Evolutionary conservation across 2,113 vertebrate species (phyloP), one percentile per base, ranked within the genome.

Genomic region (Actenoides lindsayi): DNA sequence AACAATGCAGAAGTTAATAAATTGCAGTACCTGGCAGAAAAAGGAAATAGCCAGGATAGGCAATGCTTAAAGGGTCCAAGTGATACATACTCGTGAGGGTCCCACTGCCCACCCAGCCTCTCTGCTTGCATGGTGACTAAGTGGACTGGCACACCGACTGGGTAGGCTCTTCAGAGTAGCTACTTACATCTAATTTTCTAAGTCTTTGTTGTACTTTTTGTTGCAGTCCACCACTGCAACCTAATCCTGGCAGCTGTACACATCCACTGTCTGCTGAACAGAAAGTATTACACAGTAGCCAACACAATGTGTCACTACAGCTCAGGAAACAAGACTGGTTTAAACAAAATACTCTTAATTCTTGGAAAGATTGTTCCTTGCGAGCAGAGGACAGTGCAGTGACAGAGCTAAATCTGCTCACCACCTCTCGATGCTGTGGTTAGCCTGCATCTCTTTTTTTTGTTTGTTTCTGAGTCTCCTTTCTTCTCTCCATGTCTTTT

Each of bases 51-150:
- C 16, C 9, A 25, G 16, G 9, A 19, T 4, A 67, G 8, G 4
- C 12, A 30, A 12, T 31, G 28, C 19, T 59, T 71, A n/a, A 35
- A 54, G 4, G 13, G 13, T 30, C 7, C 1, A 35, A 28, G 6
- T 33, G 51, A 25, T 23, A 23, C 1, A 0, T 10, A 15, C 9
- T 39, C 13, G 1, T 5, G 27, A 31, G 35, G 16, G 13, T 62
- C 17, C 11, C 10, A 12, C 2, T 39, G 42, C 18, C 39, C 57
- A 74, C 19, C 10, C 62, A 83, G 25, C 15, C 28, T 53, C 35
- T 9, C 56, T 76, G 51, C 33, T 75, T 35, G 30, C 30, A 39
- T 0, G 2, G 74, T 30, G 23, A 51, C 11, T 7, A 13, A 51
- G 63, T 9, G 4, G 13, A 10, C 42, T 35, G 31, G 42, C 65